Conservation (phyloP, 2,113 vertebrate genomes). For the Hoplias malabaricus region DNA sequence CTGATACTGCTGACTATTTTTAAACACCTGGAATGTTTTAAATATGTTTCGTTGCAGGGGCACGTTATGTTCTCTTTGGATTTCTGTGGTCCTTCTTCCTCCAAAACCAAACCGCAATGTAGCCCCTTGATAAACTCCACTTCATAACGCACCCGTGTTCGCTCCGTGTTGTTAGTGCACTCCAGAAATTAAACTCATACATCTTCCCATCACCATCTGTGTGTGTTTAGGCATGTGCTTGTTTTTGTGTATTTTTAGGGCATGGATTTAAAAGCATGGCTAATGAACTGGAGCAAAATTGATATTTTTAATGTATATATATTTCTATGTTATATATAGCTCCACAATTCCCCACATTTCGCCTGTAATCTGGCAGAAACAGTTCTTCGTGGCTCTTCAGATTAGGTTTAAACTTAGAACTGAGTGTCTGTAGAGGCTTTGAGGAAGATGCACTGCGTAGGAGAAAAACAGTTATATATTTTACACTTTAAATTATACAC, state of each 20-base stretch:
- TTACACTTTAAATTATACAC: too few species aligned
- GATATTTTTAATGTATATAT: too few species aligned
- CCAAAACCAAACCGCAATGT: not conserved
- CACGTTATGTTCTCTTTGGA: not conserved
- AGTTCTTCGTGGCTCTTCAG: too few species aligned
- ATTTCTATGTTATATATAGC: too few species aligned
- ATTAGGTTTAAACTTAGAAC: too few species aligned
- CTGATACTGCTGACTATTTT: slow-evolving; percentile 24
- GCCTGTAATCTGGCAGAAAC: too few species aligned
- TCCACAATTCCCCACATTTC: too few species aligned
- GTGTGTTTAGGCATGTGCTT: not conserved
- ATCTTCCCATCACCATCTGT: slow-evolving; percentile 15
- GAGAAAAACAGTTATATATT: too few species aligned
- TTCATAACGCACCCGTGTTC: not conserved
- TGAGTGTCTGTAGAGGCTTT: too few species aligned
- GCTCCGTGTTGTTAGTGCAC: not conserved
- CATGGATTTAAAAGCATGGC: not conserved
- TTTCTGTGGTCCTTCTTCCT: not conserved
- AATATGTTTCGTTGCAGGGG: not conserved
- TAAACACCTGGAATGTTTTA: slow-evolving; percentile 11
- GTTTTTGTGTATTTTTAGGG: not conserved
- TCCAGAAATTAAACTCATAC: not conserved
- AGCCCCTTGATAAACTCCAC: not conserved
- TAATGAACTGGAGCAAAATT: not conserved
- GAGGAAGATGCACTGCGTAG: too few species aligned